Conservation (phyloP, 2,888 invertebrate genomes). For the Lumbricus terrestris region DNA sequence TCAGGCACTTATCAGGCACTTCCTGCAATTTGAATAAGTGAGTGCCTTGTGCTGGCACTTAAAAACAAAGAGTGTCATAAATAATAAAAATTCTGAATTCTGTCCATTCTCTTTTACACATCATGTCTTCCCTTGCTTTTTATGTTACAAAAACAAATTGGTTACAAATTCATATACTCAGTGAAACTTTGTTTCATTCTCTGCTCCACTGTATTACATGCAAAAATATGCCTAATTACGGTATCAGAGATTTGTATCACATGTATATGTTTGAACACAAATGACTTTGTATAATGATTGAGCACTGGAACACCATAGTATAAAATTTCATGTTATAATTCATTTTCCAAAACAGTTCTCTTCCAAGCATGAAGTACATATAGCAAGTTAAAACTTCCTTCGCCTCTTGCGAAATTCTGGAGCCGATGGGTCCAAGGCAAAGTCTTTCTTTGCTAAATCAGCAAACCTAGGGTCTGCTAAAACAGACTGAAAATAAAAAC, state of each 20-base stretch:
- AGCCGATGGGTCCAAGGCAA: conserved; percentile 10
- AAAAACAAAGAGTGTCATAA: too few species aligned
- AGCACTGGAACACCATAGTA: background rate
- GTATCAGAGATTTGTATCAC: background rate
- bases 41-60: background rate
- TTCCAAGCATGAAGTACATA: background rate
- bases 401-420: conserved; percentile 13
- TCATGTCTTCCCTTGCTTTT: too few species aligned
- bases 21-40: background rate
- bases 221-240: background rate
- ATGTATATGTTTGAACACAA: background rate
- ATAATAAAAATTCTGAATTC: too few species aligned
- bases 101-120: too few species aligned
- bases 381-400: conserved; percentile 8
- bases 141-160: background rate
- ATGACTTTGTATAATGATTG: background rate
- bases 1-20: background rate
- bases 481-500: background rate
- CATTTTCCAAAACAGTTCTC: background rate
- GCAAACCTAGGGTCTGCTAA: conserved; percentile 9
- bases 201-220: background rate
- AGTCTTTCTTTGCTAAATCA: background rate
- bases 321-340: background rate
- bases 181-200: background rate
- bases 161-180: background rate